These are phyloP conservation scores for Pteromalus puparum DNA, from an alignment of 1,140 invertebrate genomes.

Conservation along the genomic window DNA sequence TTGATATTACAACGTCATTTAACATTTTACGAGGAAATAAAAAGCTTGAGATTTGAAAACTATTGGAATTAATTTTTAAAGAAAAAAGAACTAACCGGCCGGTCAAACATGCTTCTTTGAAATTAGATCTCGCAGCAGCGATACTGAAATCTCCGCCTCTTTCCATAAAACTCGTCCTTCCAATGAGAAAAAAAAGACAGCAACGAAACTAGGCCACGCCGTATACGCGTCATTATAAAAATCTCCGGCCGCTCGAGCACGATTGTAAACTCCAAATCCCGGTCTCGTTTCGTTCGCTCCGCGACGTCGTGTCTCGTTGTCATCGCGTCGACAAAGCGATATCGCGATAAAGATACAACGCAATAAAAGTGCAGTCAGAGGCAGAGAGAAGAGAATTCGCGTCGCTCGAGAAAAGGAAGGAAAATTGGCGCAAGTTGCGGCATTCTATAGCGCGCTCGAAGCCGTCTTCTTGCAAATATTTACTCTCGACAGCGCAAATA, in stretches of 20 bases:
- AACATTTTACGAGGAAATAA: no score
- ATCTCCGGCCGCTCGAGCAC: background rate
- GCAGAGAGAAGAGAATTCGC: background rate
- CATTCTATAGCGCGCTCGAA: constrained; percentile 40
- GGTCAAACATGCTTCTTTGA: no score
- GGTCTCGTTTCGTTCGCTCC: background rate
- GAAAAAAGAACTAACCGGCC: no score
- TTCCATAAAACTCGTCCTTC: background rate
- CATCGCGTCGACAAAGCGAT: background rate
- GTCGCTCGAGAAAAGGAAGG: background rate
- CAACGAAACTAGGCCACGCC: constrained; percentile 1
- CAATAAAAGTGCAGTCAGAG: constrained; percentile 27
- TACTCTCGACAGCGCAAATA: constrained; percentile 58
- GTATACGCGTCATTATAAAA: constrained; percentile 15
- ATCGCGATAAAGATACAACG: constrained; percentile 25
- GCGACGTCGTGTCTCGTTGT: background rate
- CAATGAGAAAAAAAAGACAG: background rate
- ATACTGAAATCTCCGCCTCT: no score
- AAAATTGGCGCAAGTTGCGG: constrained; percentile 8
- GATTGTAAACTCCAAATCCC: background rate
- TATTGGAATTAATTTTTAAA: no score
- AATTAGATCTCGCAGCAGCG: no score
- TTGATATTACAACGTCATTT: background rate
- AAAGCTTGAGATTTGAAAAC: no score
- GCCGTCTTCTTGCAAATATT: constrained; percentile 63